Percentiles rank a stretch among this genome's conserved stretches.
These are phyloP conservation scores for Pogoniulus pusillus DNA, from an alignment of 2,797 vertebrate genomes.

Conservation along the genomic window DNA sequence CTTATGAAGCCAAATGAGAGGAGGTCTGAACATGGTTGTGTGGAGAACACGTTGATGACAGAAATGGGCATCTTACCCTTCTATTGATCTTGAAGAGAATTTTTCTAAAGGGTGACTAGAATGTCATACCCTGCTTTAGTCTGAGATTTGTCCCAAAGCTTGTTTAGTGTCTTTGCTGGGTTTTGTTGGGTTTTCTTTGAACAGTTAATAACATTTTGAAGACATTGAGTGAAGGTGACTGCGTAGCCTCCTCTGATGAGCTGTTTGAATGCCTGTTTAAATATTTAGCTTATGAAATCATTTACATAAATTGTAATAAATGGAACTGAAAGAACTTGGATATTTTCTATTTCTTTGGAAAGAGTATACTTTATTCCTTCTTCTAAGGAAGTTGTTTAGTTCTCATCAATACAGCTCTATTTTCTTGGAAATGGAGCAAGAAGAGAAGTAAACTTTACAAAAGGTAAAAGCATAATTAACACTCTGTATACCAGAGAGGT, in stretches of 20 bases:
- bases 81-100: background rate
- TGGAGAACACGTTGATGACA: background rate
- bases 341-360: background rate
- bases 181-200: background rate
- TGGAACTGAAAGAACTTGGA: background rate
- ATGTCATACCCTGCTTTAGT: background rate
- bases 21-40: background rate
- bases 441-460: background rate
- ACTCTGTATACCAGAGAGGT: background rate
- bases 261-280: background rate
- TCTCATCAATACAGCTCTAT: background rate
- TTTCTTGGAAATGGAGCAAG: background rate
- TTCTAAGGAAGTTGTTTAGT: background rate
- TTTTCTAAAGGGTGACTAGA: background rate
- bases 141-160: background rate
- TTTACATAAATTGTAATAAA: background rate
- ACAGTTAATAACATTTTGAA: background rate
- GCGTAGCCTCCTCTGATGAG: background rate
- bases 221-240: background rate
- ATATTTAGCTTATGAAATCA: background rate
- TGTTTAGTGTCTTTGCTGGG: background rate
- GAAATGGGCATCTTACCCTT: background rate
- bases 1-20: no score
- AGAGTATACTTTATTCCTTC: background rate
- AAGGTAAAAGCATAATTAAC: rapidly evolving